Conservation (phyloP, 1,140 invertebrate species). For the Pseudachorutes palmiensis region DNA sequence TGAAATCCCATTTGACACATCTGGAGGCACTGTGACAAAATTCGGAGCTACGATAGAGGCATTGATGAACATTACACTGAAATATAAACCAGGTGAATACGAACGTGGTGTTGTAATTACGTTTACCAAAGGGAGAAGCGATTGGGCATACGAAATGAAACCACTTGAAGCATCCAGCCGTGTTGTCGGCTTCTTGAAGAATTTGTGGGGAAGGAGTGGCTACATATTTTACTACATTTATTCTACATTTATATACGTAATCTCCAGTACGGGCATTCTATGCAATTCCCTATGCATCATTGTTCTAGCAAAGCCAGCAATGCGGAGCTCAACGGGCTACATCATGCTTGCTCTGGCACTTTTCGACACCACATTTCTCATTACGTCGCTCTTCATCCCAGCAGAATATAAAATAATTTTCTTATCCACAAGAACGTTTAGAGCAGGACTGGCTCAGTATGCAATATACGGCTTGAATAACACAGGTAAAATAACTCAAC, state of each 20-base stretch:
- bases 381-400: neutral
- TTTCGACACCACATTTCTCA: neutral
- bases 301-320: neutral
- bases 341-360: neutral
- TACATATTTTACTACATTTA: neutral
- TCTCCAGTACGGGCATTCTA: neutral
- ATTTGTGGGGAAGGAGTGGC: no score
- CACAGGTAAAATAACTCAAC: neutral
- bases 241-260: neutral
- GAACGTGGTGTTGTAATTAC: no score
- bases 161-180: no score
- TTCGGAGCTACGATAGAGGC: no score
- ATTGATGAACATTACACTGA: no score
- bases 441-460: neutral
- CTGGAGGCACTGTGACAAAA: no score
- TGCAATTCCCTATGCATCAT: neutral
- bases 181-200: no score
- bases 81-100: no score
- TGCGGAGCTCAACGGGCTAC: slow-evolving; percentile 9
- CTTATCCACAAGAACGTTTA: neutral
- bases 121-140: no score
- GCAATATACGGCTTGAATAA: neutral
- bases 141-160: no score
- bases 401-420: neutral
- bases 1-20: no score